A percentile compares a stretch with the other conserved stretches of the same genome.
Conservation (phyloP, 2,113 vertebrate species). For the Thalassarche chlororhynchos region DNA sequence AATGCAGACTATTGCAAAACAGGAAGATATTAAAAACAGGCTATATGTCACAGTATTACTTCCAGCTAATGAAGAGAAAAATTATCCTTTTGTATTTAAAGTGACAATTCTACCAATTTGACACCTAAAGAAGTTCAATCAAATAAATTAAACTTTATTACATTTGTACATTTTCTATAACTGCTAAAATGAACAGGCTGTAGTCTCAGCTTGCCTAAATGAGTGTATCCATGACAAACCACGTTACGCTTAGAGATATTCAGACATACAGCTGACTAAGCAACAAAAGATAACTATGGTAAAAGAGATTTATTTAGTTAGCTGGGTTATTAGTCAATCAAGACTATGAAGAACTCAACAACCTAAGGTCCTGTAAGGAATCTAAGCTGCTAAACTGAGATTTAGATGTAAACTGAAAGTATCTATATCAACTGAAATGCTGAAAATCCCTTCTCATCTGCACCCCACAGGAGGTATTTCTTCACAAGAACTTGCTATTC, state of each 20-base stretch:
- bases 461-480: background rate
- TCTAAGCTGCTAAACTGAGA: background rate
- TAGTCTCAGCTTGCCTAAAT: background rate
- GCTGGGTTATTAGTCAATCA: background rate
- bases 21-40: background rate
- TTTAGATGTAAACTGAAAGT: background rate
- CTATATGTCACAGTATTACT: background rate
- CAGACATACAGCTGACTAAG: background rate
- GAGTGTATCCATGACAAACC: background rate
- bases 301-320: background rate
- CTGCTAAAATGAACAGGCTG: background rate
- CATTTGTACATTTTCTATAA: background rate
- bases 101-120: background rate
- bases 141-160: background rate
- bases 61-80: background rate
- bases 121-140: background rate
- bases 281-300: background rate
- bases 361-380: background rate
- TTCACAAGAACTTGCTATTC: background rate
- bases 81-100: background rate
- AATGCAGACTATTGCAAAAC: background rate
- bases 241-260: background rate
- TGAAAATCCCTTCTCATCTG: background rate
- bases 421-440: background rate
- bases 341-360: background rate